Evolutionary conservation across 1,140 invertebrate species (phyloP), one percentile per base, ranked within the genome.

Genomic region (Pogonomyrmex barbatus): DNA sequence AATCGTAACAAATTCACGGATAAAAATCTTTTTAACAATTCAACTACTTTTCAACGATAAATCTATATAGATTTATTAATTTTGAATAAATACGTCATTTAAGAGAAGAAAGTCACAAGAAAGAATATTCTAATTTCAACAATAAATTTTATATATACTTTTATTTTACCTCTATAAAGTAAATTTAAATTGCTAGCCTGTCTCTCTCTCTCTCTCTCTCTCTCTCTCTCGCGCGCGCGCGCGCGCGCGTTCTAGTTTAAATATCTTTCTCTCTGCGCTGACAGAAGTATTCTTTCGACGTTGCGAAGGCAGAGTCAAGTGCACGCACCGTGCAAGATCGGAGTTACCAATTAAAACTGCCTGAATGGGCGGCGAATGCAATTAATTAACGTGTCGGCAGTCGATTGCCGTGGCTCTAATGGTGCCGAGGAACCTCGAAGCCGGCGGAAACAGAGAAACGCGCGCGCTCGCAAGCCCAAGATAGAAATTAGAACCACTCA

Each of bases 311-410:
- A 76, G 87, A 90, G 85, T 90, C 89, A 87, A 90, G 89, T 87
- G 88, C 79, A 89, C 73, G 39, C 45, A 58, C 54, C 24, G 17
- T n/a, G 36, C 58, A 50, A 50, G 87, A 88, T 82, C 76, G 81
- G 84, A 81, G 70, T 81, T 45, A 81, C 89, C 86, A 89, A 90
- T 90, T 91, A 91, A 88, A 89, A 45, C 30, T 58, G 77, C 70
- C 50, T 47, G 45, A 88, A 85, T 65, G 73, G 77, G 77, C 68
- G 86, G 47, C 76, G 85, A 63, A 68, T 50, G 85, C 88, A 83
- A 87, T 91, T 90, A 90, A 92, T 90, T 92, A 92, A 91, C 87
- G 85, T 87, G 76, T 54, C 91, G 76, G 50, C 39, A 81, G 54
- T n/a, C 75, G 65, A 81, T 24, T 79, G 75, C 73, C 33, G 82